Percentiles rank a stretch among this genome's conserved stretches.
Conservation (phyloP, 1,140 invertebrate genomes). For the Eueides isabella region DNA sequence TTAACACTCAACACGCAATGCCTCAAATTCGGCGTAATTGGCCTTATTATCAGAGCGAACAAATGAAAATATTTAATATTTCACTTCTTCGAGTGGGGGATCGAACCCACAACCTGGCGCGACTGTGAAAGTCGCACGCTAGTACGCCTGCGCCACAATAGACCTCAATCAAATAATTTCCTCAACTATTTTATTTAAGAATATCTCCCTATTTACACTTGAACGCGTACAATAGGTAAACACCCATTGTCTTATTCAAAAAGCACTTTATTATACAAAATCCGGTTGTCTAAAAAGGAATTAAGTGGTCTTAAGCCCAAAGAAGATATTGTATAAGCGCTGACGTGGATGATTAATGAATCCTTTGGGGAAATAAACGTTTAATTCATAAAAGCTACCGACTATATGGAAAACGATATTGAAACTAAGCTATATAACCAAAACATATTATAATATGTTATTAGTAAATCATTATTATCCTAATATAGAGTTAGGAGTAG, state of each 20-base stretch:
- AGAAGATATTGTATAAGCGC: constrained; percentile 42
- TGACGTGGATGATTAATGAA: constrained; percentile 43
- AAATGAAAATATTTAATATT: too few relatives aligned
- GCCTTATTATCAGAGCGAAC: too few relatives aligned
- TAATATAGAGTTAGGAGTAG: too few relatives aligned
- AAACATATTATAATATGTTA: background rate
- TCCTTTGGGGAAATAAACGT: constrained; percentile 31
- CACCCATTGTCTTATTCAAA: constrained; percentile 39
- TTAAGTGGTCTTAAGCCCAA: constrained; percentile 41
- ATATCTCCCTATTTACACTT: background rate
- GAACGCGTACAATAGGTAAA: constrained; percentile 21
- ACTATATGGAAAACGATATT: constrained; percentile 10
- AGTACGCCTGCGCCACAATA: too few relatives aligned
- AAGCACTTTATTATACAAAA: constrained; percentile 42
- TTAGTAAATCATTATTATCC: background rate
- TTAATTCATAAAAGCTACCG: constrained; percentile 26
- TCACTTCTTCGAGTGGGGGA: too few relatives aligned
- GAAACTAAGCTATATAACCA: constrained; percentile 2
- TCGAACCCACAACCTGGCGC: too few relatives aligned
- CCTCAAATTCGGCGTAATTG: too few relatives aligned
- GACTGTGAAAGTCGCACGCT: too few relatives aligned
- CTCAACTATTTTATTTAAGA: background rate
- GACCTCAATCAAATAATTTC: background rate
- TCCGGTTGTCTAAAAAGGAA: constrained; percentile 42
- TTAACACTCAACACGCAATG: too few relatives aligned